Percentiles rank a stretch among this genome's conserved stretches.
These are phyloP conservation scores for Spilosoma lubricipeda DNA, from an alignment of 2,888 invertebrate species.

Conservation along the genomic window DNA sequence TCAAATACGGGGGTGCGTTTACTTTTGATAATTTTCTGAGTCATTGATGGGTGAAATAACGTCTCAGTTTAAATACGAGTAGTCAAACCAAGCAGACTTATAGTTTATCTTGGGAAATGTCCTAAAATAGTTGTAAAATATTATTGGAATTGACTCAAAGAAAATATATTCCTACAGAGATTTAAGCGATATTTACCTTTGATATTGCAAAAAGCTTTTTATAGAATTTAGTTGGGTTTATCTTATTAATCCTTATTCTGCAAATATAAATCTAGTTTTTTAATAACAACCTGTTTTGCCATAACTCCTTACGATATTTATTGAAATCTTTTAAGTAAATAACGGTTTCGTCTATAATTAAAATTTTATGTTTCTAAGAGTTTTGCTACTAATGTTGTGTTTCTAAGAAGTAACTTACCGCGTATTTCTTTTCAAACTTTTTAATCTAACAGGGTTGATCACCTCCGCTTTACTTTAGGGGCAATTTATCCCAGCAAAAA, in stretches of 20 bases:
- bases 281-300: background rate
- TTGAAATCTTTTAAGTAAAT: background rate
- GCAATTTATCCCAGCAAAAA: too few relatives aligned
- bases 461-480: too few relatives aligned
- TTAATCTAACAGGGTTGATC: background rate
- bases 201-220: background rate
- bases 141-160: background rate
- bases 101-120: conserved; percentile 20
- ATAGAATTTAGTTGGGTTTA: background rate
- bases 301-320: background rate
- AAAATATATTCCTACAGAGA: background rate
- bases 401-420: too few relatives aligned
- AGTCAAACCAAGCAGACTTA: conserved; percentile 33
- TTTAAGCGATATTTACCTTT: background rate
- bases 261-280: background rate
- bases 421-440: background rate
- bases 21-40: conserved; percentile 64
- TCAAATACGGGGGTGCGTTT: conserved; percentile 19
- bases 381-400: too few relatives aligned
- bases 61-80: conserved; percentile 55
- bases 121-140: conserved; percentile 18
- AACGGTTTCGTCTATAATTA: too few relatives aligned
- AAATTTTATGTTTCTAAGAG: too few relatives aligned
- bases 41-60: conserved; percentile 67
- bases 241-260: too few relatives aligned